Base-by-base conservation (phyloP, 2,113 vertebrate genomes). In the Alaudala cheleensis region DNA sequence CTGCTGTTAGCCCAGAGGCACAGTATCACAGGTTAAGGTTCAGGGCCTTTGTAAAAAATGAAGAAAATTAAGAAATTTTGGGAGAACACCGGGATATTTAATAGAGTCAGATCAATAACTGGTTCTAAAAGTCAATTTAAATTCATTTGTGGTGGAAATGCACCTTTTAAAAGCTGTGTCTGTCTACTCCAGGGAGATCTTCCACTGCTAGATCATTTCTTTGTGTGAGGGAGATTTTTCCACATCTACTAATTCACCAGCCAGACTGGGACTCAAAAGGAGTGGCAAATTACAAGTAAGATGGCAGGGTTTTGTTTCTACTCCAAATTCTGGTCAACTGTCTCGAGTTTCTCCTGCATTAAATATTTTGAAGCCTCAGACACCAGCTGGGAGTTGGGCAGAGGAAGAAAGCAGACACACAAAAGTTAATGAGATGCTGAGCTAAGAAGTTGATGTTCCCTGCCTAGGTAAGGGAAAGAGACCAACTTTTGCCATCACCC, bases 401-500 rank as follows among this genome's bases (percentile, higher is more conserved):
- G 53, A 51, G 45, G 53, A 81, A 88, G 31, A 87, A 91, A 76
- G 74, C 23, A 79, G 66, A 49, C 3, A 10, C 20, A 74, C 61
- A 72, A 72, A 94, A 87, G 58, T 74, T 66, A 95, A 89, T 56
- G 70, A 93, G 66, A 88, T 69, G 53, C 74, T 85, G 57, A 93
- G 22, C 49, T 84, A 81, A 65, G 39, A 81, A 44, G 33, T 9
- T 74, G 33, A 67, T 90, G 81, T 79, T 15, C 70, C 49, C 65
- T 89, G 29, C 45, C 24, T 94, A 72, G 53, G 57, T 90, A 60
- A 67, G 44, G 69, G 45, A 92, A 81, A 71, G 22, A 64, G 21
- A 86, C 50, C 64, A 89, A 66, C 8, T 74, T 45, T 69, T 88
- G 60, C 42, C 42, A 78, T 69, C 33, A 70, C 54, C 54, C 58